These are phyloP conservation scores for Serranus cabrilla DNA, from an alignment of 2,797 vertebrate genomes.

Conservation along the genomic window DNA sequence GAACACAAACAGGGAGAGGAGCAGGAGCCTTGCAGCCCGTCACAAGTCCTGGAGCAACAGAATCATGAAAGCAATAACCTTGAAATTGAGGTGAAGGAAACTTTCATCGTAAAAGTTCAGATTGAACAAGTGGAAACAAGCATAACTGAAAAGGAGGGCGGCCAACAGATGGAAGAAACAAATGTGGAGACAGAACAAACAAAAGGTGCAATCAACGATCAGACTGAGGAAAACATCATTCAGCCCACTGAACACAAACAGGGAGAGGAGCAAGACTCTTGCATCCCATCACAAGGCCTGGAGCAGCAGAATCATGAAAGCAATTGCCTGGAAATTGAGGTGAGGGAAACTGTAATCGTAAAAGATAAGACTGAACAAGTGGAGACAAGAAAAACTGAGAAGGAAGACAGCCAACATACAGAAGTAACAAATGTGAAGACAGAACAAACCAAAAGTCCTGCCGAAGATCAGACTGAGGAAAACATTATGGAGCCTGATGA, in stretches of 20 bases:
- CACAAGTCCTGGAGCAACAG: constrained; percentile 27
- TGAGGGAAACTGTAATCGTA: constrained; percentile 8
- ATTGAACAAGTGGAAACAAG: constrained; percentile 2
- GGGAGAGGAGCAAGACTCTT: constrained; percentile 9
- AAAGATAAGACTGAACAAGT: constrained; percentile 30
- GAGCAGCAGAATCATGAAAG: constrained; percentile 23
- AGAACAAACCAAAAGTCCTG: background rate
- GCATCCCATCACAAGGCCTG: constrained; percentile 10
- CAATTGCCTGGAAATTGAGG: constrained; percentile 39
- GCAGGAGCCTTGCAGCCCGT: background rate
- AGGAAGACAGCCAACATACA: too few relatives aligned
- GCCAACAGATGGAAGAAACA: too few relatives aligned
- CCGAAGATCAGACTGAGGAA: constrained; percentile 26
- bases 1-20: constrained; percentile 30
- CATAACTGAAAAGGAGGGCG: too few relatives aligned
- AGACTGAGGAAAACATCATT: constrained; percentile 27
- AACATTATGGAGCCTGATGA: constrained; percentile 19
- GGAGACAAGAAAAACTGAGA: too few relatives aligned
- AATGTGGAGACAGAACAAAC: background rate
- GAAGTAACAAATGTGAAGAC: too few relatives aligned
- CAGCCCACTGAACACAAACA: constrained; percentile 17
- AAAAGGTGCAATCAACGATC: constrained; percentile 9
- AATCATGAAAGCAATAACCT: constrained; percentile 14
- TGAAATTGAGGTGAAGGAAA: constrained; percentile 44
- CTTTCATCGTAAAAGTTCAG: constrained; percentile 13